Evolutionary conservation across 2,888 invertebrate genomes (phyloP).

Genomic region (Apoderus coryli): DNA sequence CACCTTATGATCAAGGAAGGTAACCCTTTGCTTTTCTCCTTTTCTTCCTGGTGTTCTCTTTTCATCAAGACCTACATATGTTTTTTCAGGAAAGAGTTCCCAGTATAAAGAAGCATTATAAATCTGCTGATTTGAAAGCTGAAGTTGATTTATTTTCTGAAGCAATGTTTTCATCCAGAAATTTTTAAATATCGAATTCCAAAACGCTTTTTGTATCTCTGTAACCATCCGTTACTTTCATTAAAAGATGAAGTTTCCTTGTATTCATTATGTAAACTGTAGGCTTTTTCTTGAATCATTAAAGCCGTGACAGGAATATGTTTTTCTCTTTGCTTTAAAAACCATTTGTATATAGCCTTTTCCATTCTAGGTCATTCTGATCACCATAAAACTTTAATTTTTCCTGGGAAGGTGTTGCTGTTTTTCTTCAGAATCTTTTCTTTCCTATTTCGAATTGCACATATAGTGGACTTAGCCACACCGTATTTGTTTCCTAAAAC

Average conservation of each 20-base stretch:
- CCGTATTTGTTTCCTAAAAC: conserved; percentile 3
- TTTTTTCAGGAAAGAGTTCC: conserved; percentile 16
- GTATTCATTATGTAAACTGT: conserved; percentile 3
- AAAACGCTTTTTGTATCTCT: conserved; percentile 5
- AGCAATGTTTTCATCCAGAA: background rate
- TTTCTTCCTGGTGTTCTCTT: conserved; percentile 15
- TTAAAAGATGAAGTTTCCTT: conserved; percentile 5
- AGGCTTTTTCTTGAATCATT: conserved; percentile 4
- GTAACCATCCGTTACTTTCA: conserved; percentile 4
- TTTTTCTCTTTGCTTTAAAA: conserved; percentile 7
- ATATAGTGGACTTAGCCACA: conserved; percentile 5
- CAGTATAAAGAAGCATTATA: conserved; percentile 17
- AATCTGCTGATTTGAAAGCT: conserved; percentile 10
- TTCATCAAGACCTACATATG: conserved; percentile 11
- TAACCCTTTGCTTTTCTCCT: conserved; percentile 13
- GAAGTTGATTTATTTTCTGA: conserved; percentile 5
- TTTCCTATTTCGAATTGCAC: conserved; percentile 15
- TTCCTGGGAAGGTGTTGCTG: conserved; percentile 9
- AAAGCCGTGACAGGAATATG: conserved; percentile 5
- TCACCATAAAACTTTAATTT: conserved; percentile 4
- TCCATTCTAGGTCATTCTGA: conserved; percentile 6
- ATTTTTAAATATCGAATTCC: conserved; percentile 5
- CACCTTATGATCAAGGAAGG: conserved; percentile 14
- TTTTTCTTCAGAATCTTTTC: conserved; percentile 12
- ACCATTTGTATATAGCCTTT: conserved; percentile 7